phyloP scores from a whole-genome alignment of 2,113 vertebrate genomes.

The Xerus inauris region DNA sequence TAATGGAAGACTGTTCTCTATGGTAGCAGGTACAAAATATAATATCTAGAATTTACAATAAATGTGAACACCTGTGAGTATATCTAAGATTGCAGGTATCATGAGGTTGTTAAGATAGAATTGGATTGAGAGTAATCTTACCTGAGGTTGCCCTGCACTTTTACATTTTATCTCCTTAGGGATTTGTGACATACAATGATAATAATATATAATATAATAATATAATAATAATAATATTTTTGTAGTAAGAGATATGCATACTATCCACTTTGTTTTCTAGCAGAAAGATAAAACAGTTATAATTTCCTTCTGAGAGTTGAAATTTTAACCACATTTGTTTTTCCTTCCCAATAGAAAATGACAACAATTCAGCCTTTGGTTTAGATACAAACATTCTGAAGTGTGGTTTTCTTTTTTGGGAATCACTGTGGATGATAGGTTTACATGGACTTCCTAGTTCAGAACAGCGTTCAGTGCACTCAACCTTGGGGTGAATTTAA shows the following conservation, averaged over 20 bases:
- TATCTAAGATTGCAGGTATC: background rate
- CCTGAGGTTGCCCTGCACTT: background rate
- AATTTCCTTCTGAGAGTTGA: conserved; percentile 4
- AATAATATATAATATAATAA: no score
- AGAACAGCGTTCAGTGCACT: background rate
- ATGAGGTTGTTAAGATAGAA: background rate
- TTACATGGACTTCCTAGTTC: background rate
- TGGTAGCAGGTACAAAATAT: background rate
- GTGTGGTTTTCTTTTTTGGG: background rate
- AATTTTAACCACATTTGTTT: background rate
- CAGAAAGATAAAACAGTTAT: background rate
- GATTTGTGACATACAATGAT: background rate
- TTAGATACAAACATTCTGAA: background rate
- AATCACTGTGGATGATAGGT: background rate
- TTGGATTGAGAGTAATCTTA: background rate
- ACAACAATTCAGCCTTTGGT: background rate
- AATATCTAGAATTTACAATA: background rate
- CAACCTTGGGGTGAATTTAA: background rate
- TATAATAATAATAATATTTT: background rate
- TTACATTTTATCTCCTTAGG: background rate
- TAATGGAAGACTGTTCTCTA: background rate
- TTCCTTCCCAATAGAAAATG: background rate
- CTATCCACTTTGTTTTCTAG: background rate
- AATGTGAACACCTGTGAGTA: background rate
- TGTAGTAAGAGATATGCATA: background rate